Conservation (phyloP, 2,888 invertebrate species). For the Carabus problematicus region DNA sequence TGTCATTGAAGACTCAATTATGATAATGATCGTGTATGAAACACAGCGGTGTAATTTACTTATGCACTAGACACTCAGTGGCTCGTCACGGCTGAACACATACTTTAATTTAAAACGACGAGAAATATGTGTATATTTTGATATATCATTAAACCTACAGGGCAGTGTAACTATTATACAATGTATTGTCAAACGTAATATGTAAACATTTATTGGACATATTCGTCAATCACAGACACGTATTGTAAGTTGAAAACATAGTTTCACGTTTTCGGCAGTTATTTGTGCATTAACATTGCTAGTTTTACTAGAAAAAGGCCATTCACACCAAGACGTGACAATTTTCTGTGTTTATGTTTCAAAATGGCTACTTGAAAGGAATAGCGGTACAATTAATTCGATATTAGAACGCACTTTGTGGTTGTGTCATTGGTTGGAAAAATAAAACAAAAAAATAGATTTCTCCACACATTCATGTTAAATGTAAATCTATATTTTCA, state of each 20-base stretch:
- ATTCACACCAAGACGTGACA: slow-evolving; percentile 22
- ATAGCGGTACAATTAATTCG: slow-evolving; percentile 34
- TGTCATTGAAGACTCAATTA: slow-evolving; percentile 32
- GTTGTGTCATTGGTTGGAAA: slow-evolving; percentile 12
- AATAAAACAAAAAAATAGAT: slow-evolving; percentile 16
- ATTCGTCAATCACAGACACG: slow-evolving; percentile 13
- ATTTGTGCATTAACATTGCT: not conserved
- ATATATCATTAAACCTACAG: no score
- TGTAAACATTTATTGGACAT: not conserved
- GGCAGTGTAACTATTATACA: no score
- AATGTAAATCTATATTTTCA: no score
- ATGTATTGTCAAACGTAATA: no score
- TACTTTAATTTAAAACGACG: no score
- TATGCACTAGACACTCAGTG: no score
- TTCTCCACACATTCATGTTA: no score
- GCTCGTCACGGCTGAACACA: no score
- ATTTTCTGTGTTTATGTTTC: slow-evolving; percentile 40
- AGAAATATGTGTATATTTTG: no score
- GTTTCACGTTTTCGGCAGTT: not conserved
- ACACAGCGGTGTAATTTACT: not conserved
- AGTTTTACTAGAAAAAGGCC: slow-evolving; percentile 5
- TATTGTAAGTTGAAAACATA: slow-evolving; percentile 18
- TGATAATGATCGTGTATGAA: no score
- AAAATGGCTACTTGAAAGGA: slow-evolving; percentile 43
- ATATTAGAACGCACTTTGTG: slow-evolving; percentile 26